These are phyloP conservation scores for Chaunax sp. DNA, from an alignment of 2,797 vertebrate genomes.

Conservation along the genomic window DNA sequence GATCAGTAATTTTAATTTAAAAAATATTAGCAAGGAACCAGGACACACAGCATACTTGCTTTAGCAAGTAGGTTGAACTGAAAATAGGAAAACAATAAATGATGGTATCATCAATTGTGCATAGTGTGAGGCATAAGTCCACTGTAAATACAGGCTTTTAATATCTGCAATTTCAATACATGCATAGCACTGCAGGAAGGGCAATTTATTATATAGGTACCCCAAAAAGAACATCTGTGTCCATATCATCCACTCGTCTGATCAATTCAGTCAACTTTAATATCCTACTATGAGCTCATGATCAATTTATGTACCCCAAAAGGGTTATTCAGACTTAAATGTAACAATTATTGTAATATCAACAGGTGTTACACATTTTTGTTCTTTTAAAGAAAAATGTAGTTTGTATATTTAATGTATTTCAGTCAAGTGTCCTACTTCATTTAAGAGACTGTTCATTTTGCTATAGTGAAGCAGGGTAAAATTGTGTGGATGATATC, in stretches of 20 bases:
- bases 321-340: conserved; percentile 3
- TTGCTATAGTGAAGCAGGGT: background rate
- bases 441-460: background rate
- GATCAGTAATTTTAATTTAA: too few species aligned
- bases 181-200: background rate
- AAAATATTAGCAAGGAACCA: background rate
- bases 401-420: too few species aligned
- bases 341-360: conserved; percentile 1
- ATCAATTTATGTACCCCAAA: too few species aligned
- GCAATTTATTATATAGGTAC: background rate
- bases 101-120: background rate
- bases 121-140: background rate
- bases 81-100: conserved; percentile 1
- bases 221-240: background rate
- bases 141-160: conserved; percentile 3
- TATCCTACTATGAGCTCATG: too few species aligned
- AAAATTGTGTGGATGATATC: conserved; percentile 4
- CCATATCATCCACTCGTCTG: background rate
- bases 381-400: background rate
- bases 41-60: too few species aligned
- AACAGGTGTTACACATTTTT: background rate
- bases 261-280: too few species aligned
- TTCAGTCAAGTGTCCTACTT: background rate
- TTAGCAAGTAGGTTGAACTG: too few species aligned
- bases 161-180: conserved; percentile 5